Percentiles rank a stretch among this genome's conserved stretches.
Conservation (phyloP, 1,140 invertebrate species). For the Polypedilum vanderplanki region DNA sequence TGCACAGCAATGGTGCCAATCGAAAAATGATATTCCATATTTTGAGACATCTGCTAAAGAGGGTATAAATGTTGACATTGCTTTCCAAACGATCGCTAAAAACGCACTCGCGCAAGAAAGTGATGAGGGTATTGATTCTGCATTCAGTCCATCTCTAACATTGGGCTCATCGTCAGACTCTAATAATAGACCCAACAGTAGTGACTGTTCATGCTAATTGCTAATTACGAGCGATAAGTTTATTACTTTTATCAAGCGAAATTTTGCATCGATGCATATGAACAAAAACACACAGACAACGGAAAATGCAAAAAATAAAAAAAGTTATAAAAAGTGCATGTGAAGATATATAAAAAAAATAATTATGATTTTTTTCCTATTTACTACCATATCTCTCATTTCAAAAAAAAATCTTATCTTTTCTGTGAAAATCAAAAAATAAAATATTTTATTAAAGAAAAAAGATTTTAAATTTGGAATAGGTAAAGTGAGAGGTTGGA, state of each 20-base stretch:
- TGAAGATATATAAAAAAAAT: conserved; percentile 1
- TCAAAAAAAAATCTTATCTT: too few relatives aligned
- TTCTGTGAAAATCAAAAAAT: too few relatives aligned
- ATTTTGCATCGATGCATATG: too few relatives aligned
- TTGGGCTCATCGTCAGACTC: background rate
- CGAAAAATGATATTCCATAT: conserved; percentile 97
- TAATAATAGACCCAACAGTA: conserved; percentile 13
- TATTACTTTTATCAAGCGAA: too few relatives aligned
- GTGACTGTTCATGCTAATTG: background rate
- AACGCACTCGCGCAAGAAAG: conserved; percentile 91
- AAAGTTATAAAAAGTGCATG: too few relatives aligned
- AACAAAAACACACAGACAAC: too few relatives aligned
- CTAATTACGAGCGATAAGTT: background rate
- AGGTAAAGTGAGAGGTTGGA: too few relatives aligned
- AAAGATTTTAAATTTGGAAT: too few relatives aligned
- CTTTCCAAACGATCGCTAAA: conserved; percentile 95
- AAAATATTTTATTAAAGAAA: too few relatives aligned
- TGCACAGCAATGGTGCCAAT: conserved; percentile 97
- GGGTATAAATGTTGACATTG: conserved; percentile 95
- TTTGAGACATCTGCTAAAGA: conserved; percentile 99
- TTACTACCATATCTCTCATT: background rate
- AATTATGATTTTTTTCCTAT: conserved; percentile 23
- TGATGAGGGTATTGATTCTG: conserved; percentile 44
- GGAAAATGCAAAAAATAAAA: too few relatives aligned
- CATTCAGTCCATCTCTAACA: conserved; percentile 5